Conservation (phyloP, 2,888 invertebrate genomes). For the Agrotis segetum region DNA sequence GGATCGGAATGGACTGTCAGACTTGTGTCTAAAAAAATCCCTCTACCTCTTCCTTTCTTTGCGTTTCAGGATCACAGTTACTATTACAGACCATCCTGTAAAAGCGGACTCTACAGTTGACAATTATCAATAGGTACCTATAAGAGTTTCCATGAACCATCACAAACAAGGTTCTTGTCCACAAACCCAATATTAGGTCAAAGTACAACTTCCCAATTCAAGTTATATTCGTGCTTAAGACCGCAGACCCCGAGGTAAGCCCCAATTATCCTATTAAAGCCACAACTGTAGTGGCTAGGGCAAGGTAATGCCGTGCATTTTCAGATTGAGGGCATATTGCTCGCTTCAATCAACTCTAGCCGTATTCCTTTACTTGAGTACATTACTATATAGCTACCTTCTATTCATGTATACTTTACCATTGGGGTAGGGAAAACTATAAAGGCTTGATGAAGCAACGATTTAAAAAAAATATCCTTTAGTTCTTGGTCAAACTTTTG, state of each 20-base stretch:
- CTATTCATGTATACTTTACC: no score
- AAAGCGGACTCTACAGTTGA: neutral
- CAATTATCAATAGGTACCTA: no score
- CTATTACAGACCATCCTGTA: no score
- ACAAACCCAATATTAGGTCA: neutral
- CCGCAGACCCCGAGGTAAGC: slow-evolving; percentile 9
- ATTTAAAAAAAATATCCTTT: no score
- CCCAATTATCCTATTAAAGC: slow-evolving; percentile 29
- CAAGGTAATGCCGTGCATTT: slow-evolving; percentile 17
- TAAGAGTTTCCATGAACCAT: no score
- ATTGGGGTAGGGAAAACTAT: neutral
- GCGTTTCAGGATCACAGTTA: no score
- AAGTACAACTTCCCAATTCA: slow-evolving; percentile 8
- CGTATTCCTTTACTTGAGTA: neutral
- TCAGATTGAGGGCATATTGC: neutral
- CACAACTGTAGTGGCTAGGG: slow-evolving; percentile 1
- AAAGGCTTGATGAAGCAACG: no score
- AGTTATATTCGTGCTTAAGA: slow-evolving; percentile 11
- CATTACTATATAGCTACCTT: no score
- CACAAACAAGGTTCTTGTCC: neutral
- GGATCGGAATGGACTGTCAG: no score
- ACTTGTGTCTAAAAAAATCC: no score
- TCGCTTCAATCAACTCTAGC: slow-evolving; percentile 20
- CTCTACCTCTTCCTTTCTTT: no score
- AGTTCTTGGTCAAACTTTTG: no score